Base-by-base conservation (phyloP, 1,140 invertebrate species). In the Calycopis cecrops region DNA sequence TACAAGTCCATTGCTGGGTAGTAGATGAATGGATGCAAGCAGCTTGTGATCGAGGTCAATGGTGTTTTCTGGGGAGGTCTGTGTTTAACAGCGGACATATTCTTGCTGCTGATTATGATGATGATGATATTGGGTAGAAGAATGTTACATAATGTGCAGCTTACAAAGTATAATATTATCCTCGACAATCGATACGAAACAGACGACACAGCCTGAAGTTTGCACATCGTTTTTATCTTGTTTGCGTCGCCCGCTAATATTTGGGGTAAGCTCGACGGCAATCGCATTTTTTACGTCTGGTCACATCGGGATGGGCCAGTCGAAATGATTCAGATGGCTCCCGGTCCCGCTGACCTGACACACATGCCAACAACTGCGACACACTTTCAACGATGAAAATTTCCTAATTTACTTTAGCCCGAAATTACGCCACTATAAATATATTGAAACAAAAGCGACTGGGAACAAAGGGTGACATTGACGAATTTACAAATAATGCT, bases 261-360 rank as follows among this genome's bases (percentile, higher is more conserved):
- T 53, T 53, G 33, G 40, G 52, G 52, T 53, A 53, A 44, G 34
- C 51, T 42, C 38, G 51, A 53, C 35, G 52, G 38, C 17, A 50
- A 42, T 61, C 34, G 35, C 34, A 35, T 57, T 55, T 57, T 69
- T 64, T 44, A 60, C 66, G 57, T 61, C 49, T 38, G 48, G 57
- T 56, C 57, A 71, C 62, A 59, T 67, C 69, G 60, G 59, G 62
- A 60, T 57, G 54, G 65, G 64, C 69, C 73, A 78, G 78, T 78
- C 79, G 79, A 75, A 78, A 78, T 78, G 72, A 77, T 82, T 68
- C 67, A 53, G 64, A 73, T 72, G 76, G 72, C 69, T 71, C 58
- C 56, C 65, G 59, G 65, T 53, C 70, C 65, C 63, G 63, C 53
- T 77, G 78, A 77, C 78, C 78, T 76, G 76, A 69, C 71, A 81